A percentile compares a stretch with the other conserved stretches of the same genome.
Evolutionary conservation across 2,888 invertebrate genomes (phyloP).

Genomic region (Epirrhoe tristata): DNA sequence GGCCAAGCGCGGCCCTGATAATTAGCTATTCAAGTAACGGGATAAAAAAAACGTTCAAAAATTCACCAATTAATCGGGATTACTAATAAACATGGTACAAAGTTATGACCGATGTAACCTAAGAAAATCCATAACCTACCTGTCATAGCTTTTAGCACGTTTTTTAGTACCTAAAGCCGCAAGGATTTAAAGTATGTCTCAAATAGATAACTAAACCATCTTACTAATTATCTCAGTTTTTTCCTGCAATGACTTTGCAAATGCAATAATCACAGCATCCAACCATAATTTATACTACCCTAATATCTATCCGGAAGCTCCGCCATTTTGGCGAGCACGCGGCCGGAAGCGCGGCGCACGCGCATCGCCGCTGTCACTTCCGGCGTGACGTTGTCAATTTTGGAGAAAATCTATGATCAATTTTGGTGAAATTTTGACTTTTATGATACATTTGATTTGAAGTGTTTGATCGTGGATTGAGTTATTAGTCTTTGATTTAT

Average conservation of each 20-base stretch:
- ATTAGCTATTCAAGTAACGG: not conserved
- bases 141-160: too few relatives aligned
- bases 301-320: constrained; percentile 77
- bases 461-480: constrained; percentile 28
- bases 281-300: constrained; percentile 79
- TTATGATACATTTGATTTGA: constrained; percentile 27
- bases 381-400: constrained; percentile 70
- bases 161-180: too few relatives aligned
- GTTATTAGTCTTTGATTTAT: constrained; percentile 17
- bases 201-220: not conserved
- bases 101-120: too few relatives aligned
- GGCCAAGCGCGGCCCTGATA: not conserved
- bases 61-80: too few relatives aligned
- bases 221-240: not conserved
- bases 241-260: constrained; percentile 64
- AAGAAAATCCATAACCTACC: too few relatives aligned
- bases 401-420: constrained; percentile 72
- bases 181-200: too few relatives aligned
- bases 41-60: not conserved
- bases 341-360: constrained; percentile 80
- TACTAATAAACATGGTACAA: too few relatives aligned
- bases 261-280: constrained; percentile 72
- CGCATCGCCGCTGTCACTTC: constrained; percentile 77
- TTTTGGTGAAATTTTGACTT: constrained; percentile 46
- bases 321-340: constrained; percentile 84